These are phyloP conservation scores for Trachurus trachurus DNA, from an alignment of 2,797 vertebrate species.

Conservation along the genomic window DNA sequence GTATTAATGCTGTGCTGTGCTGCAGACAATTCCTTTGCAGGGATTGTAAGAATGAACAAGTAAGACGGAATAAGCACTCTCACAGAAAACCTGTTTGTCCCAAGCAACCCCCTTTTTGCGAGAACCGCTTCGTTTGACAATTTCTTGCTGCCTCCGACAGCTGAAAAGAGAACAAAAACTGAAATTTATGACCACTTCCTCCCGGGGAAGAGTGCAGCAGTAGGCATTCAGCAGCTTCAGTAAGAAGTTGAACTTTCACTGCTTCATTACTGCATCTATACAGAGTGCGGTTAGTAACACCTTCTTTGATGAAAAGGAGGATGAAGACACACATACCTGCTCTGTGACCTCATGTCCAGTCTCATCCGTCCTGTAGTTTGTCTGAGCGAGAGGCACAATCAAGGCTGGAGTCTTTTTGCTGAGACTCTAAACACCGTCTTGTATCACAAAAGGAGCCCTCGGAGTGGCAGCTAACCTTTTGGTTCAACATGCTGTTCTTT, in stretches of 20 bases:
- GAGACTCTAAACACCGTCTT: constrained; percentile 37
- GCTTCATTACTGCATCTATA: constrained; percentile 6
- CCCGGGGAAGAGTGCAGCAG: constrained; percentile 27
- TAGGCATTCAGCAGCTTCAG: constrained; percentile 43
- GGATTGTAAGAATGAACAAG: constrained; percentile 48
- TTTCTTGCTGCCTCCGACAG: constrained; percentile 47
- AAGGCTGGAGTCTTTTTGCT: constrained; percentile 35
- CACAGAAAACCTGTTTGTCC: constrained; percentile 47
- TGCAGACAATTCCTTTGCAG: constrained; percentile 38
- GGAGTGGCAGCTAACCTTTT: constrained; percentile 42
- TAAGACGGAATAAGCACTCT: constrained; percentile 58
- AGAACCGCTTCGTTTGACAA: constrained; percentile 48
- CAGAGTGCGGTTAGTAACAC: constrained; percentile 17
- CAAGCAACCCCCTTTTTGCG: constrained; percentile 42
- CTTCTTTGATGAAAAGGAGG: constrained; percentile 24
- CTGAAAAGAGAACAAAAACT: constrained; percentile 57
- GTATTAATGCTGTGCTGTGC: constrained; percentile 37
- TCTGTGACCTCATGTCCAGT: constrained; percentile 16
- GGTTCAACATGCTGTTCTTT: constrained; percentile 15
- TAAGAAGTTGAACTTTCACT: constrained; percentile 20
- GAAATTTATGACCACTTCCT: constrained; percentile 53
- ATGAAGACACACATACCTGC: constrained; percentile 11
- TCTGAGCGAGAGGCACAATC: constrained; percentile 20
- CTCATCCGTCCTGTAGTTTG: neutral
- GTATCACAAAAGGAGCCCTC: constrained; percentile 47